A percentile compares a stretch with the other conserved stretches of the same genome.
Evolutionary conservation across 2,797 vertebrate genomes (phyloP).

Genomic region (Sphaeramia orbicularis): DNA sequence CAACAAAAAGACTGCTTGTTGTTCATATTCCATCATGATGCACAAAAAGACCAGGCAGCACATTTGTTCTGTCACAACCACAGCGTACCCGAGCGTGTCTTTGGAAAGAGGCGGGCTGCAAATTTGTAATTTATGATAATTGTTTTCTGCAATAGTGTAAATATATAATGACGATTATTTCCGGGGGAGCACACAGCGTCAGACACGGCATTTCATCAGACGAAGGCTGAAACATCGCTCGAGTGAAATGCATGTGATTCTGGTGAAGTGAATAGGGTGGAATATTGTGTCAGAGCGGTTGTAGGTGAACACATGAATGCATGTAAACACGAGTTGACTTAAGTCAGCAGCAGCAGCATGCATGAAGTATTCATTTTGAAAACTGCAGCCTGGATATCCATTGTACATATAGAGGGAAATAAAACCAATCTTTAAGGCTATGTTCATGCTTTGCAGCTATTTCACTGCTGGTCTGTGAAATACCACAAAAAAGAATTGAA

Average conservation of each 20-base stretch:
- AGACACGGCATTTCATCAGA: slow-evolving; percentile 50
- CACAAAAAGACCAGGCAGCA: slow-evolving; percentile 21
- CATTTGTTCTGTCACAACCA: slow-evolving; percentile 67
- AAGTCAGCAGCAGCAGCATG: not conserved
- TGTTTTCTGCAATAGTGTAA: slow-evolving; percentile 66
- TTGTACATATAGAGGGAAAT: slow-evolving; percentile 7
- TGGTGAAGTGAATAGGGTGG: slow-evolving; percentile 20
- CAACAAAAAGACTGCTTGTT: slow-evolving; percentile 33
- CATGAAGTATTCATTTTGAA: not conserved
- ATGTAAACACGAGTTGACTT: not conserved
- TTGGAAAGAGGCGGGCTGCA: slow-evolving; percentile 16
- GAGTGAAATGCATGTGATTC: slow-evolving; percentile 11
- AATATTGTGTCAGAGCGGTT: slow-evolving; percentile 44
- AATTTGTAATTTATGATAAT: slow-evolving; percentile 77
- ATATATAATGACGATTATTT: slow-evolving; percentile 67
- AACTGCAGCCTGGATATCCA: not conserved
- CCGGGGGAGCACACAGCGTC: slow-evolving; percentile 17
- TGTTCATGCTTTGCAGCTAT: not conserved
- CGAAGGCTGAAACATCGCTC: slow-evolving; percentile 22
- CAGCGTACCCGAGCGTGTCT: slow-evolving; percentile 44
- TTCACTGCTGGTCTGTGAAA: slow-evolving; percentile 6
- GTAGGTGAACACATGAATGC: slow-evolving; percentile 44
- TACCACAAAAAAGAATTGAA: slow-evolving; percentile 9
- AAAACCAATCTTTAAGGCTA: slow-evolving; percentile 9
- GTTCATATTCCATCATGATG: slow-evolving; percentile 64